Base-by-base conservation (phyloP, 2,797 vertebrate genomes). In the Brachyalestes nurse region DNA sequence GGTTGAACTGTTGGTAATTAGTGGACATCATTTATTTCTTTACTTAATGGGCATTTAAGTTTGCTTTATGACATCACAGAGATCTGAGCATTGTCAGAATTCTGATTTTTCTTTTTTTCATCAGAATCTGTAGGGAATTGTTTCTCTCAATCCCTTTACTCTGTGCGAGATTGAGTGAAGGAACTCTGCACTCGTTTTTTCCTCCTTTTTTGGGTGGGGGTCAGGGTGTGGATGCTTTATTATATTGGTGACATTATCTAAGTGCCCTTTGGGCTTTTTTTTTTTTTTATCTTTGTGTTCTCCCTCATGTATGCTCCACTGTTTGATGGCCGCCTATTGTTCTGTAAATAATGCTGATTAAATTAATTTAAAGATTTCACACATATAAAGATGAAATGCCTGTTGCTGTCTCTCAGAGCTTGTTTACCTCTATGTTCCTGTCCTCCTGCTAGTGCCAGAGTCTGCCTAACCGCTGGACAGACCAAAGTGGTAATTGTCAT, bases 341-440 rank as follows among this genome's bases (percentile, higher is more conserved):
- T 91, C 47, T 95, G 94, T 95, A 94, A 93, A 95, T 94, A 95
- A 90, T 93, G 92, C 90, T 92, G 92, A 95, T 94, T 95, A 95
- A 95, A 94, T 95, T 94, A 94, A 94, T 94, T 95, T 94, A 93
- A 95, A 89, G 82, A 91, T 89, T 90, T 89, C 84, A 71, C 88
- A 87, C 84, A 17, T 21, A 71, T 78, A 72, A 82, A 53, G 12
- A 62, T 47, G 40, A 47, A 25, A 13, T 72, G 25, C 49, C 38
- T 3, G 2, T 78, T 4, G 58, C 19, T 2, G 42, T 8, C 34
- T 60, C 55, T 45, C 28, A n/a, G 0, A 60, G 40, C 13, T 75
- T 75, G 28, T 3, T 3, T 28, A 34, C 5, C 34, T 34, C 34
- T 17, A 2, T 34, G 13, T 23, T 23, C 25, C 47, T 45, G 28